A percentile compares a stretch with the other conserved stretches of the same genome.
Conservation (phyloP, 2,113 vertebrate genomes). For the Prinia subflava region DNA sequence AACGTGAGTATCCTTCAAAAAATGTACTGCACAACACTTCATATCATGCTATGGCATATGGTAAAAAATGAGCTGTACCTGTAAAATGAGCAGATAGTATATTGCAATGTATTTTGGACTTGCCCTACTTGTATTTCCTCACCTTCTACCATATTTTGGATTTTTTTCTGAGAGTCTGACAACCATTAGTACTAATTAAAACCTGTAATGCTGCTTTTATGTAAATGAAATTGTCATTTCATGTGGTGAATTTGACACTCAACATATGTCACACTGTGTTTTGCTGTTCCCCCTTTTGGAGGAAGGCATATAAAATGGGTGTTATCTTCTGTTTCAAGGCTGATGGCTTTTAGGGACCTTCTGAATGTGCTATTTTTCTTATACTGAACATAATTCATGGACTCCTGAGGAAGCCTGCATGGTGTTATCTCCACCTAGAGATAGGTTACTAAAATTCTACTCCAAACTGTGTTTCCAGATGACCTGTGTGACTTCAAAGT, state of each 20-base stretch:
- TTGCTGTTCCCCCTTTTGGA: neutral
- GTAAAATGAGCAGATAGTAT: neutral
- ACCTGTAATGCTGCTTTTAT: neutral
- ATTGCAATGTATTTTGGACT: neutral
- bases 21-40: neutral
- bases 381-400: neutral
- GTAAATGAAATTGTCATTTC: constrained; percentile 3
- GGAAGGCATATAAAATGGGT: neutral
- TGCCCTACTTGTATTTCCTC: neutral
- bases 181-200: constrained; percentile 39
- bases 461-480: neutral
- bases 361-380: neutral
- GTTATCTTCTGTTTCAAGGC: neutral
- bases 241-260: neutral
- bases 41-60: neutral
- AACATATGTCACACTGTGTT: neutral
- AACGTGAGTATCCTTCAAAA: neutral
- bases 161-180: neutral
- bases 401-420: neutral
- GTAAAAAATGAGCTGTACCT: neutral
- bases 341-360: neutral
- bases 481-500: neutral
- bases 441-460: neutral
- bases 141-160: neutral
- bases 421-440: neutral